Conservation (phyloP, 2,797 vertebrate genomes). For the Morus bassanus region DNA sequence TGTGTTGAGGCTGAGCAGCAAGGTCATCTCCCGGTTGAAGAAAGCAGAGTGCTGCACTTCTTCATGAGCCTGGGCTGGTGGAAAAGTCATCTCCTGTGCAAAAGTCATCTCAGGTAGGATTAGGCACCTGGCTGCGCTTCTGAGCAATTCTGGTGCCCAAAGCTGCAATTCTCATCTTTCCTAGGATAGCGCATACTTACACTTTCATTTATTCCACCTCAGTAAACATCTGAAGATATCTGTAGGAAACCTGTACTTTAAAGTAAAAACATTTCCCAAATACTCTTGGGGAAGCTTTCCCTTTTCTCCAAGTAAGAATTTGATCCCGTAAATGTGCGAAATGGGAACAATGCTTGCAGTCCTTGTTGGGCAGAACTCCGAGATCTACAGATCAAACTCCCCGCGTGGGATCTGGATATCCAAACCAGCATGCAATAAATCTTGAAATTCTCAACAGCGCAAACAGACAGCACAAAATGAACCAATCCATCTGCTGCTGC, state of each 20-base stretch:
- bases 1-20: fast-evolving
- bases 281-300: slow-evolving; percentile 13
- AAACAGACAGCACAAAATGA: not conserved
- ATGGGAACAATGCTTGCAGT: not conserved
- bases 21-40: not conserved
- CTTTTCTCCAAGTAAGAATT: slow-evolving; percentile 14
- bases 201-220: slow-evolving; percentile 26
- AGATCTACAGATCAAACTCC: not conserved
- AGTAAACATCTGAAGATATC: slow-evolving; percentile 11
- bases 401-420: not conserved
- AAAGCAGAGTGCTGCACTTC: not conserved
- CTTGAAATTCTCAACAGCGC: not conserved
- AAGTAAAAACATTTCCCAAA: slow-evolving; percentile 19
- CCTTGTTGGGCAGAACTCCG: not conserved
- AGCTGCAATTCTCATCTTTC: not conserved
- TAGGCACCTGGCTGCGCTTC: not conserved
- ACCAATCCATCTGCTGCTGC: not conserved
- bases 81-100: not conserved
- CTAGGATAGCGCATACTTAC: not conserved
- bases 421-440: not conserved
- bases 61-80: fast-evolving
- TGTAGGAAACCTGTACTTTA: slow-evolving; percentile 11
- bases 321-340: slow-evolving; percentile 12
- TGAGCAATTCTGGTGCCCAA: fast-evolving
- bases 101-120: not conserved